Evolutionary conservation across 2,888 invertebrate species (phyloP), one percentile per base, ranked within the genome.

Genomic region (Andrena flavipes): DNA sequence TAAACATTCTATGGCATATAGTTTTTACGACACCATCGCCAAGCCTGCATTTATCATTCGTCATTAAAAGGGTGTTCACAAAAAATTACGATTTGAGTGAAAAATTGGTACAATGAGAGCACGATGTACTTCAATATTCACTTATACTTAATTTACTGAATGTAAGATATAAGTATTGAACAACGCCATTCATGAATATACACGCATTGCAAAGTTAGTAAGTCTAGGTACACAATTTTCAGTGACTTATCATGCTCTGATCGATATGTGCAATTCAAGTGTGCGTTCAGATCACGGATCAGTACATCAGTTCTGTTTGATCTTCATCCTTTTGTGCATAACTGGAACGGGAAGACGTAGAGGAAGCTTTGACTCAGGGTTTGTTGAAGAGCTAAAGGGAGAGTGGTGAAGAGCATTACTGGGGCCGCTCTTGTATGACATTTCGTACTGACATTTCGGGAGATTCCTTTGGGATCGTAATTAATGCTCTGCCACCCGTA

Each of bases 381-480:
- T 77, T 72, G 80, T 79, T 64, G 84, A 78, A 75, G 67, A 62
- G 80, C 29, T 51, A 65, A 75, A 74, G 75, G 76, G 73, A 59
- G 67, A 64, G 64, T 73, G 68, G 69, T 20, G 70, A 59, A 62
- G 63, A 76, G 76, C 49, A 75, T 80, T 84, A 73, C 71, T 23
- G 54, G 65, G 74, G 78, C 73, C 68, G 64, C 76, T 76, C 71
- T 76, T 80, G 68, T 85, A 85, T 89, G 90, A 90, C 90, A 90
- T 90, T 90, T 90, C 76, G 74, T 84, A 76, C 78, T 90, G 90
- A 88, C 88, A 90, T 91, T 91, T 90, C 81, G 84, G 77, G 76
- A 59, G 71, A 73, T 78, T 84, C 86, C 84, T 87, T 35, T 54
- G 82, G 80, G 89, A 76, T 71, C 65, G 76, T 64, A 59, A 80